Evolutionary conservation across 2,113 vertebrate genomes (phyloP).

Genomic region (Erpornis zantholeuca): DNA sequence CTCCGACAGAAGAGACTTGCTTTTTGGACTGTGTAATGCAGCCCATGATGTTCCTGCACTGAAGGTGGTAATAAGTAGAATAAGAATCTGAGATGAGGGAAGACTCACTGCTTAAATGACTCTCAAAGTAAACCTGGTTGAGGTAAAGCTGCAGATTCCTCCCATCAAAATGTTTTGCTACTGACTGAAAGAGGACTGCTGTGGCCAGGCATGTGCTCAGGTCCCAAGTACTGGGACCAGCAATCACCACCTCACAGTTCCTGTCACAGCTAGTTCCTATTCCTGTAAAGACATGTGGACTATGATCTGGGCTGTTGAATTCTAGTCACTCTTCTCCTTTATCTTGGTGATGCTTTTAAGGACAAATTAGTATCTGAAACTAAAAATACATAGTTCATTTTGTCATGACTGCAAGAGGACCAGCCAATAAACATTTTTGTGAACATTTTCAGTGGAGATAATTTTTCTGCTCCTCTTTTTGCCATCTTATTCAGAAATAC

Average conservation of each 20-base stretch:
- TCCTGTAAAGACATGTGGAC: background rate
- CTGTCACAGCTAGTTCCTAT: background rate
- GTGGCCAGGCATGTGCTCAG: background rate
- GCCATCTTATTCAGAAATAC: background rate
- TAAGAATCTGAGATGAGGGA: background rate
- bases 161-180: background rate
- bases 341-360: background rate
- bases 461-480: background rate
- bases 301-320: background rate
- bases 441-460: background rate
- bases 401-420: background rate
- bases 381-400: background rate
- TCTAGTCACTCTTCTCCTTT: background rate
- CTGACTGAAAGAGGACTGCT: background rate
- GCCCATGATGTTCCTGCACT: background rate
- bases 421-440: background rate
- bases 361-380: background rate
- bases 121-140: background rate
- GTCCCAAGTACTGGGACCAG: background rate
- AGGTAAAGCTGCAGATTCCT: background rate
- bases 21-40: background rate
- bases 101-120: background rate
- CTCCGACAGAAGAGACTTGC: background rate
- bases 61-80: background rate
- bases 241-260: background rate